These are phyloP conservation scores for Monarcha castaneiventris DNA, from an alignment of 2,113 vertebrate genomes.

Conservation along the genomic window DNA sequence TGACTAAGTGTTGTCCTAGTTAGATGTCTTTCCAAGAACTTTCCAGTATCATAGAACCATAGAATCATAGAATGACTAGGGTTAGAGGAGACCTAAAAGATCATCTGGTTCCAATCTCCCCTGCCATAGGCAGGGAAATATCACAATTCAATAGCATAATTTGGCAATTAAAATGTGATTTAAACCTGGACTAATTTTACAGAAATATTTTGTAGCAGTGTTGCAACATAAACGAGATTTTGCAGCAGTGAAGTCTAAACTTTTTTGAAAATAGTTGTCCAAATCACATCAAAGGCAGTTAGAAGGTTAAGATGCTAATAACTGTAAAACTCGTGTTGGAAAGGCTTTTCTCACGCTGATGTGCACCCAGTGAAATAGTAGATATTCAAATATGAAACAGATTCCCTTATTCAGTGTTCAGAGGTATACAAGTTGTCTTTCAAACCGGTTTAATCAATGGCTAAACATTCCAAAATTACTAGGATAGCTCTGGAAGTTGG, in stretches of 20 bases:
- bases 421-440: neutral
- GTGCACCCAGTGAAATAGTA: neutral
- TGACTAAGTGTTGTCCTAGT: slow-evolving; percentile 18
- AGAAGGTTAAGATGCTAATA: neutral
- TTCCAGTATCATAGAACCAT: neutral
- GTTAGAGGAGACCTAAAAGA: neutral
- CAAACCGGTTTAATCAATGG: neutral
- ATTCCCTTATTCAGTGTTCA: neutral
- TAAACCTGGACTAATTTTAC: neutral
- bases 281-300: neutral
- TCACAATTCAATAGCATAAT: neutral
- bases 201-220: neutral
- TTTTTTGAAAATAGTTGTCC: neutral
- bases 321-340: neutral
- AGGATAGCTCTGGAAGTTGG: neutral
- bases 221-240: neutral
- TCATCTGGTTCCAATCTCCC: neutral
- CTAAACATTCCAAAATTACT: neutral
- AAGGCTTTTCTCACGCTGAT: neutral
- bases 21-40: slow-evolving; percentile 29
- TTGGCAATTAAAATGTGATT: neutral
- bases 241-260: neutral
- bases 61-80: neutral
- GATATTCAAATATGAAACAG: neutral
- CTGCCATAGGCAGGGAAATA: neutral